Evolutionary conservation across 2,888 invertebrate species (phyloP).

Genomic region (Gerris lacustris): DNA sequence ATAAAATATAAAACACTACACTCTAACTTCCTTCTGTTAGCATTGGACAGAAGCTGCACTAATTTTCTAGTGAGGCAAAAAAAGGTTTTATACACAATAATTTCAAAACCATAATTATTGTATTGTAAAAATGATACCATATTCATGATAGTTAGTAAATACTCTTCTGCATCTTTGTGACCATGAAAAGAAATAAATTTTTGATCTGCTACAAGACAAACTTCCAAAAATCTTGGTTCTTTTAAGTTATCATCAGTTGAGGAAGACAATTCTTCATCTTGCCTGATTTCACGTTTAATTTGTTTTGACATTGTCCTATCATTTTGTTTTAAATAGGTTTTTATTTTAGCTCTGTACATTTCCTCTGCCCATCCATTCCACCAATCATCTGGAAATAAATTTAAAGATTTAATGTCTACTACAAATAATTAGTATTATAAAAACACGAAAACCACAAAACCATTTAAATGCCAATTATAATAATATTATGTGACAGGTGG

Average conservation of each 20-base stretch:
- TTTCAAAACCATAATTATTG: no score
- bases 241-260: no score
- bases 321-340: not conserved
- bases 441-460: not conserved
- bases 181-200: constrained; percentile 5
- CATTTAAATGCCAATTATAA: not conserved
- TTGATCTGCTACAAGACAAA: not conserved
- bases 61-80: no score
- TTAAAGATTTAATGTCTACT: not conserved
- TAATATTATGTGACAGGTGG: no score
- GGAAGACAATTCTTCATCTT: not conserved
- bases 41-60: no score
- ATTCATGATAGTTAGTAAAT: not conserved
- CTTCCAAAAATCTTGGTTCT: not conserved
- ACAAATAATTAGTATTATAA: not conserved
- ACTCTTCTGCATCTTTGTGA: not conserved
- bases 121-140: not conserved
- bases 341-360: not conserved
- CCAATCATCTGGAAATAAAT: not conserved
- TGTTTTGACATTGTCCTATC: no score
- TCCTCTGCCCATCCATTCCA: constrained; percentile 5
- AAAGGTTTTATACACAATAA: no score
- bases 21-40: no score
- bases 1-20: no score
- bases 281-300: not conserved